Evolutionary conservation across 2,797 vertebrate species (phyloP).

Genomic region (Spondyliosoma cantharus): DNA sequence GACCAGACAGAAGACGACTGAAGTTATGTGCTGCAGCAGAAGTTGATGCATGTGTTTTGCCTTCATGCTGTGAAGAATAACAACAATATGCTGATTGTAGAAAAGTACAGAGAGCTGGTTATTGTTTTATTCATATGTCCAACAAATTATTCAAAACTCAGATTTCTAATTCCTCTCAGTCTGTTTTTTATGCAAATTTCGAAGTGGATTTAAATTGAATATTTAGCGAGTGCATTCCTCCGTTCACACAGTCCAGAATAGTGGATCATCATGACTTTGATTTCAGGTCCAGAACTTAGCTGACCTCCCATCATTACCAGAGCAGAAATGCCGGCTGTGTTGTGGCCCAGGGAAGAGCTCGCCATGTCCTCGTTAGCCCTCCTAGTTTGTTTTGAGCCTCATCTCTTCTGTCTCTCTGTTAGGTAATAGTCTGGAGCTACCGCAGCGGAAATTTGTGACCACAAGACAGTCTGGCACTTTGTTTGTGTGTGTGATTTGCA

Average conservation of each 20-base stretch:
- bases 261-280: conserved; percentile 28
- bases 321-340: conserved; percentile 43
- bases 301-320: conserved; percentile 42
- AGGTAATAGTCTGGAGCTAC: conserved; percentile 36
- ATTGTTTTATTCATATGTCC: conserved; percentile 44
- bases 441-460: conserved; percentile 29
- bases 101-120: conserved; percentile 30
- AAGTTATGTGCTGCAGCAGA: conserved; percentile 1
- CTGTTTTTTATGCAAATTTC: conserved; percentile 39
- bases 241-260: conserved; percentile 1
- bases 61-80: conserved; percentile 22
- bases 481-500: conserved; percentile 21
- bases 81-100: conserved; percentile 26
- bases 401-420: conserved; percentile 68
- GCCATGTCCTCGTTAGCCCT: conserved; percentile 56
- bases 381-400: conserved; percentile 53
- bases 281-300: conserved; percentile 36
- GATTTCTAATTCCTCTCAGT: conserved; percentile 11
- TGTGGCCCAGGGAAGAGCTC: conserved; percentile 51
- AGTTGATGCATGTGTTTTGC: conserved; percentile 5
- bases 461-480: conserved; percentile 28
- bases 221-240: conserved; percentile 16
- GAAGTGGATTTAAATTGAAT: conserved; percentile 34
- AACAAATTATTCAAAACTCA: conserved; percentile 24
- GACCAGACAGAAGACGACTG: not conserved